A percentile compares a stretch with the other conserved stretches of the same genome.
Conservation (phyloP, 2,888 invertebrate species). For the Silvanus unidentatus region DNA sequence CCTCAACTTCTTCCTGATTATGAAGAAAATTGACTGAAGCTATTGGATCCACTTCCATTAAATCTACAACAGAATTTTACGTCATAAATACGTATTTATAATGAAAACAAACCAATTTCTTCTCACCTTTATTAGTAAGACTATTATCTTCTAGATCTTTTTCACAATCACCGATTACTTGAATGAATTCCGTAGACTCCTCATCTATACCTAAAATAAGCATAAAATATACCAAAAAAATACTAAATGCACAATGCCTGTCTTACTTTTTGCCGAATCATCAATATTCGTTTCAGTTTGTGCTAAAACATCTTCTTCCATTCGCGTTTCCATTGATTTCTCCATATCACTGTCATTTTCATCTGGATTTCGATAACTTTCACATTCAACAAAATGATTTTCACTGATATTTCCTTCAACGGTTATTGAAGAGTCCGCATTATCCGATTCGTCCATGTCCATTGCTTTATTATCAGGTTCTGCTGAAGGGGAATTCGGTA, state of each 20-base stretch:
- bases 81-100: background rate
- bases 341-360: too few species aligned
- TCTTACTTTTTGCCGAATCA: background rate
- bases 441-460: too few species aligned
- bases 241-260: background rate
- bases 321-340: too few species aligned
- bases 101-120: background rate
- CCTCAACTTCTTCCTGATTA: conserved; percentile 23
- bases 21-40: conserved; percentile 28
- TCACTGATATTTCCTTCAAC: background rate
- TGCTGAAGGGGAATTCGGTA: too few species aligned
- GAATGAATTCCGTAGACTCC: conserved; percentile 26
- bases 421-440: too few species aligned
- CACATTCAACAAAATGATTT: background rate
- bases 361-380: background rate
- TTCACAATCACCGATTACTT: conserved; percentile 28
- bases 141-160: conserved; percentile 24
- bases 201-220: background rate
- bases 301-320: background rate
- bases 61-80: conserved; percentile 14
- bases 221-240: background rate
- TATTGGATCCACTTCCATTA: conserved; percentile 33
- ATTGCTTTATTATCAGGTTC: too few species aligned
- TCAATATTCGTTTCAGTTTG: background rate
- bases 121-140: conserved; percentile 20